A percentile compares a stretch with the other conserved stretches of the same genome.
These are phyloP conservation scores for Theonella swinhoei DNA, from an alignment of 37 sponge, comb jelly and placozoan species.

Conservation along the genomic window DNA sequence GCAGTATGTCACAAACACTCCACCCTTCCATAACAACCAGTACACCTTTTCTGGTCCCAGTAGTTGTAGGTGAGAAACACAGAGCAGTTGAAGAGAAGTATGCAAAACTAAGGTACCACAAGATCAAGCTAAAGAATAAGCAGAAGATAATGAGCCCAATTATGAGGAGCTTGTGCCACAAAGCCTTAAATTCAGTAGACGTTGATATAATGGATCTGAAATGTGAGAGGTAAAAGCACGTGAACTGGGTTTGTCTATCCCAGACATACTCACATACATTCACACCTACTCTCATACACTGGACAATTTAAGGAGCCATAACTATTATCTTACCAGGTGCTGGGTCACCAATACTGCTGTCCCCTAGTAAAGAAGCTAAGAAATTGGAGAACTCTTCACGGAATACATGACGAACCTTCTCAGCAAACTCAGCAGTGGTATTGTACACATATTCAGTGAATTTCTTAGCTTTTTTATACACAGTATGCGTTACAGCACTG, in stretches of 20 bases:
- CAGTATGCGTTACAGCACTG: neutral
- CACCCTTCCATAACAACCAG: neutral
- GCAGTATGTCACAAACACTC: neutral
- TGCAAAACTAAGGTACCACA: neutral
- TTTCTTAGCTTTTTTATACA: neutral
- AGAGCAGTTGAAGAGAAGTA: neutral
- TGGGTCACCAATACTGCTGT: neutral
- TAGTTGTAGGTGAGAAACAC: neutral
- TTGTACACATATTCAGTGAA: neutral
- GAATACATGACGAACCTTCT: neutral
- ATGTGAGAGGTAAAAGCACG: too few species aligned
- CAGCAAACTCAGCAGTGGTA: neutral
- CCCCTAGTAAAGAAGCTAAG: neutral
- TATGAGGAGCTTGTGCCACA: neutral
- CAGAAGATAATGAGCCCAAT: neutral
- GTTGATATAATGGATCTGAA: neutral
- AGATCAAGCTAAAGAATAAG: conserved; percentile 3
- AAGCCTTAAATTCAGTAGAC: neutral
- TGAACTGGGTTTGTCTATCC: neutral
- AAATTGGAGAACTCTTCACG: conserved; percentile 11
- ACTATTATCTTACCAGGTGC: conserved; percentile 1
- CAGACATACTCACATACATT: neutral
- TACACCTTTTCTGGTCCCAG: conserved; percentile 12
- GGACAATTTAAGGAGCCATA: neutral
- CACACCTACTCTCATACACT: too few species aligned